A percentile compares a stretch with the other conserved stretches of the same genome.
phyloP scores from a whole-genome alignment of 2,888 invertebrate genomes.

The Prosopocoilus inquinatus region DNA sequence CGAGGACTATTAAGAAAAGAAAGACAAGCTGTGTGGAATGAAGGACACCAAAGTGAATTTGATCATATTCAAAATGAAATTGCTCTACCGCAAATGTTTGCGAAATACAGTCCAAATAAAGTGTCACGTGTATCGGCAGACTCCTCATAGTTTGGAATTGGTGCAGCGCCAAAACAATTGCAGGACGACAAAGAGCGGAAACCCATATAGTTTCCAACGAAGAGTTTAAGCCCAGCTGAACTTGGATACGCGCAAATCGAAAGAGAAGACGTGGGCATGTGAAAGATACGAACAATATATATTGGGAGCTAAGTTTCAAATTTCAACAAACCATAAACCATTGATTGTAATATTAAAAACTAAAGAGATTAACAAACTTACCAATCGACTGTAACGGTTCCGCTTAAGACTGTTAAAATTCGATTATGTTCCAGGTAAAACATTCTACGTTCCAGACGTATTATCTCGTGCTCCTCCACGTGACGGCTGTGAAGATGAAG shows the following conservation, averaged over 20 bases:
- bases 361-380: no score
- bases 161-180: constrained; percentile 1
- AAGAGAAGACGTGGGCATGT: constrained; percentile 4
- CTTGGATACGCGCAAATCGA: background rate
- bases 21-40: constrained; percentile 3
- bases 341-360: no score
- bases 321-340: no score
- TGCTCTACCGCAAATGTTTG: background rate
- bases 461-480: no score
- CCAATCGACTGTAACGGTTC: no score
- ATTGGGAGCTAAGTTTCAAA: constrained; percentile 2
- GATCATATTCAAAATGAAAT: no score
- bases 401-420: no score
- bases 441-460: no score
- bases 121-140: background rate
- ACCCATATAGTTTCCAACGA: constrained; percentile 1
- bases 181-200: background rate
- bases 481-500: no score
- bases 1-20: constrained; percentile 8
- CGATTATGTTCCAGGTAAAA: no score
- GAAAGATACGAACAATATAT: constrained; percentile 3
- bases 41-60: no score
- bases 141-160: background rate
- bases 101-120: background rate
- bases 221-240: background rate